Conservation (phyloP, 2,113 vertebrate genomes). For the Phaethon lepturus region DNA sequence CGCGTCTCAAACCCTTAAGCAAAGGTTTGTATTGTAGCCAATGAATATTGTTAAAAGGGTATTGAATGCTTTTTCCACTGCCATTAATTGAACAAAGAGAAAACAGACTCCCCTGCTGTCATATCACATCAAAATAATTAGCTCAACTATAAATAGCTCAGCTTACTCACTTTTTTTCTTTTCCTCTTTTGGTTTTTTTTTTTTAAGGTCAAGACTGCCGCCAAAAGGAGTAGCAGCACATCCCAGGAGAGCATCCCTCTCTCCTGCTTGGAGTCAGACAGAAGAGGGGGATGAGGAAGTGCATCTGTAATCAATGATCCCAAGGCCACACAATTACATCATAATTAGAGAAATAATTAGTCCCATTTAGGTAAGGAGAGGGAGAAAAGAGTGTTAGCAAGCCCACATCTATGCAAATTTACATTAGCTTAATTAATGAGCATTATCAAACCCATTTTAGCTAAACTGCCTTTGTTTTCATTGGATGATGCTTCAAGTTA, state of each 20-base stretch:
- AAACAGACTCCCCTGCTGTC: slow-evolving; percentile 13
- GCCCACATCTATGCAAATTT: background rate
- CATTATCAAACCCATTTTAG: background rate
- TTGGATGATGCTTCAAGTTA: background rate
- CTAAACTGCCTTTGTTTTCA: background rate
- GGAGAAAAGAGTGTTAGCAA: background rate
- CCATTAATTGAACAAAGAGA: slow-evolving; percentile 37
- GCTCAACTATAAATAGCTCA: slow-evolving; percentile 45
- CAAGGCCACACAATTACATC: background rate
- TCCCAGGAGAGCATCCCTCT: background rate
- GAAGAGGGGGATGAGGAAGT: rapidly evolving
- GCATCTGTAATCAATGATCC: slow-evolving; percentile 13
- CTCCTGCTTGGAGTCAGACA: background rate
- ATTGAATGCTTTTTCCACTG: background rate
- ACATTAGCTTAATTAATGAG: background rate
- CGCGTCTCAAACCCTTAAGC: background rate
- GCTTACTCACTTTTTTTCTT: slow-evolving; percentile 49
- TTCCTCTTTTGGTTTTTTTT: background rate
- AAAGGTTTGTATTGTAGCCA: background rate
- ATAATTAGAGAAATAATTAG: slow-evolving; percentile 14
- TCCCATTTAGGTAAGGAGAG: background rate
- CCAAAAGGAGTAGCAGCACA: background rate
- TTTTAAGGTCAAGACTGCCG: slow-evolving; percentile 50
- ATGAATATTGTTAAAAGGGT: background rate
- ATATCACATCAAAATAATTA: slow-evolving; percentile 60